Evolutionary conservation across 2,113 vertebrate genomes (phyloP), one percentile per base, ranked within the genome.

Genomic region (Neolamprologus sp.): DNA sequence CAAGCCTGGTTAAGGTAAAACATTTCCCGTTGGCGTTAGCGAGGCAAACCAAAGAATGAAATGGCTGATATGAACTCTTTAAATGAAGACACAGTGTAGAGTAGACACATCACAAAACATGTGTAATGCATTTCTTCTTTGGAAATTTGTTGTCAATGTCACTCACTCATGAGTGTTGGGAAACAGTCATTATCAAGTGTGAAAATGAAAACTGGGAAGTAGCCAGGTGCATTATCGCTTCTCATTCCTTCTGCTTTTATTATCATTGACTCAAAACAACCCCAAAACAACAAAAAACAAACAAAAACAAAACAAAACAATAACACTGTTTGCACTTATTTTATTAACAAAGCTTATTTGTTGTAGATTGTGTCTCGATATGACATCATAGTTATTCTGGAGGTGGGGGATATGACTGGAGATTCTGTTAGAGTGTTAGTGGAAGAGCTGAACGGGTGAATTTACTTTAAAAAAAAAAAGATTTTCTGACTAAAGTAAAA

Each of bases 301-400:
- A 19, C 35, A 42, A 47, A 33, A 63, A 63, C 28, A 33, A 53
- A 9, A 63, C 17, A 35, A 28, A 58, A 58, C 23, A 58, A 57
- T 57, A 57, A 58, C 55, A 58, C 13, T 58, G 55, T 58, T 58
- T 58, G 23, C 37, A 35, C 17, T 13, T 4, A 1, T 49, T 78
- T 30, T 30, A 21, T 13, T 14, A 14, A 33, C 26, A 53, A 9
- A 7, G 9, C 75, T 65, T 84, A 26, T 28, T n/a, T 79, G 83
- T 7, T 81, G 8, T 28, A 95, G 96, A 95, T 96, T 82, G 93
- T 95, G 49, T 95, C 94, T 47, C 86, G 87, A 13, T 96, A 96
- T 37, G 95, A 96, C 81, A 94, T 96, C 21, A 94, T 96, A 33
- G 6, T 96, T 47, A 93, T 97, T 37, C 85, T 96, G 33, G 96